These are phyloP conservation scores for Limenitis camilla DNA, from an alignment of 2,888 invertebrate species.

Conservation along the genomic window DNA sequence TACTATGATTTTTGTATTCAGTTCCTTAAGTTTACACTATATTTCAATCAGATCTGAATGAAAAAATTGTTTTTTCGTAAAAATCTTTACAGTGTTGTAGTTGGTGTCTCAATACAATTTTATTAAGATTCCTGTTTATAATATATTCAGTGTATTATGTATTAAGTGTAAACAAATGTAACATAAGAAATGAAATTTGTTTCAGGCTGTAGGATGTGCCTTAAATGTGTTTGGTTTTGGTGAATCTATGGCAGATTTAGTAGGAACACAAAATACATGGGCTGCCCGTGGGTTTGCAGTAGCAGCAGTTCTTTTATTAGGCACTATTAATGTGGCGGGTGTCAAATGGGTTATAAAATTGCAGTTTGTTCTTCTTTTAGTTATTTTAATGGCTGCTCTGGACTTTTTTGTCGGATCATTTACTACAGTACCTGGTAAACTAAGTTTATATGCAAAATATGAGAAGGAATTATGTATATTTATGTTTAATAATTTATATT, in stretches of 20 bases:
- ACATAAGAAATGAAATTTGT: background rate
- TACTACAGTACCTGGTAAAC: conserved; percentile 79
- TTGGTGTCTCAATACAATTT: too few relatives aligned
- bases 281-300: conserved; percentile 91
- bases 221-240: conserved; percentile 97
- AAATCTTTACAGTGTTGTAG: too few relatives aligned
- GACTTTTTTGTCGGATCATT: conserved; percentile 97
- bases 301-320: conserved; percentile 87
- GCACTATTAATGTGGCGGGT: conserved; percentile 95
- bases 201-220: conserved; percentile 95
- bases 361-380: conserved; percentile 90
- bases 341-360: conserved; percentile 98
- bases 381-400: conserved; percentile 89
- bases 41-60: too few relatives aligned
- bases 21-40: too few relatives aligned
- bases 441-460: background rate
- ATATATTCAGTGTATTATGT: too few relatives aligned
- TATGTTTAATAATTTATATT: background rate
- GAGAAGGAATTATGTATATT: background rate
- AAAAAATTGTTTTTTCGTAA: too few relatives aligned
- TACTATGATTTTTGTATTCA: background rate
- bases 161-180: too few relatives aligned
- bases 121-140: too few relatives aligned
- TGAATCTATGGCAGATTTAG: conserved; percentile 92
- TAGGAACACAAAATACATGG: conserved; percentile 83